A percentile compares a stretch with the other conserved stretches of the same genome.
These are phyloP conservation scores for Myotis davidii DNA, from an alignment of 2,113 vertebrate genomes.

Conservation along the genomic window DNA sequence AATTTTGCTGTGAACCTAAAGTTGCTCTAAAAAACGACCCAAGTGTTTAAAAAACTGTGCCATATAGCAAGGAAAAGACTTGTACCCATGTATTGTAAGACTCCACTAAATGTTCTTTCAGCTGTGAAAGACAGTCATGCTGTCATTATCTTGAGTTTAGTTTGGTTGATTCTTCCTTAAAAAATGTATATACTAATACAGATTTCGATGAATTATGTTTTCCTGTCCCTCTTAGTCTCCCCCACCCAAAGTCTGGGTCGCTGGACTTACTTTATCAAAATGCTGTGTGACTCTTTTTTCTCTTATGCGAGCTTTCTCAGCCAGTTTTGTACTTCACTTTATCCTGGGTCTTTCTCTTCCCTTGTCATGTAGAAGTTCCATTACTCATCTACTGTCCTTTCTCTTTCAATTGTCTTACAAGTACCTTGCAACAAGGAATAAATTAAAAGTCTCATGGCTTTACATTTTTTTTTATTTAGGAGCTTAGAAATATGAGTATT, in stretches of 20 bases:
- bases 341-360: background rate
- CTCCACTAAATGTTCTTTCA: background rate
- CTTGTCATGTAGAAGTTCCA: background rate
- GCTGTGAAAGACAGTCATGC: background rate
- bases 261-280: background rate
- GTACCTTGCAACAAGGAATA: constrained; percentile 24
- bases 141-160: background rate
- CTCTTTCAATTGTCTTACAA: constrained; percentile 25
- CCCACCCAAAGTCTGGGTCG: background rate
- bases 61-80: background rate
- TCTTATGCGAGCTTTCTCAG: background rate
- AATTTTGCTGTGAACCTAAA: constrained; percentile 14
- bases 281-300: background rate
- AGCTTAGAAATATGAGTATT: constrained; percentile 42
- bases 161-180: background rate
- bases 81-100: background rate
- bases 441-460: constrained; percentile 15
- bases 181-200: background rate
- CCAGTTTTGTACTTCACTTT: background rate
- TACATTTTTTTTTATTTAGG: constrained; percentile 28
- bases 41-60: background rate
- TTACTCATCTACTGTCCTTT: background rate
- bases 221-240: background rate
- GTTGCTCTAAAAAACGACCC: background rate
- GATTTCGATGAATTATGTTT: background rate